A percentile compares a stretch with the other conserved stretches of the same genome.
Conservation (phyloP, 2,113 vertebrate species). For the Entelurus aequoreus region DNA sequence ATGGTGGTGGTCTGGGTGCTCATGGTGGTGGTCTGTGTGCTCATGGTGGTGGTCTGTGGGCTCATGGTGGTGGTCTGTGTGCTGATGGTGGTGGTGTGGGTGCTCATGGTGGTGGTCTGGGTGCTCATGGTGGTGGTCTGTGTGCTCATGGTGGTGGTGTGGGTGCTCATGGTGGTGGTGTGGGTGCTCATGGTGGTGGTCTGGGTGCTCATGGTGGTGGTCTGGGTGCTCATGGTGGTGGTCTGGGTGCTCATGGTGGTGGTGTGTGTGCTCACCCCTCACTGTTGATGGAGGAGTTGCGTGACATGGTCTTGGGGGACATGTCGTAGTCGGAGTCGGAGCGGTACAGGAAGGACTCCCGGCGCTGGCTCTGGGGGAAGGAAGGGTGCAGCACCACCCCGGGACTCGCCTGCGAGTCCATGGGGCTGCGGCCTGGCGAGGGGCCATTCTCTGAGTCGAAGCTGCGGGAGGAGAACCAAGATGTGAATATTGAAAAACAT, state of each 20-base stretch:
- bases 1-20: no score
- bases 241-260: not conserved
- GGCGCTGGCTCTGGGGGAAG: conserved; percentile 81
- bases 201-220: no score
- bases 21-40: no score
- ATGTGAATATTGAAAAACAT: not conserved
- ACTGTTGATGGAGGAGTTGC: conserved; percentile 89
- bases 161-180: no score
- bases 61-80: no score
- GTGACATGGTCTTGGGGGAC: conserved; percentile 90
- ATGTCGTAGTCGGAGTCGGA: conserved; percentile 91
- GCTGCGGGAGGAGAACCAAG: conserved; percentile 55
- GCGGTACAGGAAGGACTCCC: conserved; percentile 91
- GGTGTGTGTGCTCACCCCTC: conserved; percentile 77
- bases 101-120: no score
- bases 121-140: no score
- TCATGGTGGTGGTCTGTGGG: no score
- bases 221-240: no score
- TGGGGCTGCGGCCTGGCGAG: conserved; percentile 82
- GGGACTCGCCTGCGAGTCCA: conserved; percentile 90
- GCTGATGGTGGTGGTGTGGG: no score
- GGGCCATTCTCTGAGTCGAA: conserved; percentile 91
- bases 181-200: no score
- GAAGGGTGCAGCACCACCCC: conserved; percentile 84
- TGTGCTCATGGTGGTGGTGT: no score